Conservation (phyloP, 2,888 invertebrate species). For the Drosophila incognita region DNA sequence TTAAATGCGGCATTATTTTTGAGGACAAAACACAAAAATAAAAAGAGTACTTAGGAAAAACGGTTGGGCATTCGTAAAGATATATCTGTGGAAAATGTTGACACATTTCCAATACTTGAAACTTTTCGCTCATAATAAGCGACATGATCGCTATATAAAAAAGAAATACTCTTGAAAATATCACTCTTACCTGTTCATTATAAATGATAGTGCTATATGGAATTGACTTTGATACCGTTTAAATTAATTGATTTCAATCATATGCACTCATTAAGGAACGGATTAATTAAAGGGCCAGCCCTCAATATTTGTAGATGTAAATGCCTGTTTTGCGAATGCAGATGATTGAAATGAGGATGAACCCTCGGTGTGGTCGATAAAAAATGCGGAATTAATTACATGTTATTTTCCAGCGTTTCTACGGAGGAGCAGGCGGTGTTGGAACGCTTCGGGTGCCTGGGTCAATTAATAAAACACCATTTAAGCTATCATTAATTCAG, state of each 20-base stretch:
- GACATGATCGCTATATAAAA: too few species aligned
- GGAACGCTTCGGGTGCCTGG: slow-evolving; percentile 4
- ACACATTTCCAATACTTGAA: too few species aligned
- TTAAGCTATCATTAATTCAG: slow-evolving; percentile 77
- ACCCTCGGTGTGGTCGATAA: slow-evolving; percentile 15
- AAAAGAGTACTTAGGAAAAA: not conserved
- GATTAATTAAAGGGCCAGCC: slow-evolving; percentile 20
- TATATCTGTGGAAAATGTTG: too few species aligned
- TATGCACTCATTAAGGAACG: not conserved
- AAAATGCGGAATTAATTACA: slow-evolving; percentile 74
- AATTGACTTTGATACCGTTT: not conserved
- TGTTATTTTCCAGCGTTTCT: slow-evolving; percentile 54
- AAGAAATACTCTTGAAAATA: not conserved
- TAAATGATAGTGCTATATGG: not conserved
- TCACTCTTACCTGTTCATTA: not conserved
- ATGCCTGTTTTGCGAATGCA: slow-evolving; percentile 32
- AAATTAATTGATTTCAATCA: slow-evolving; percentile 1
- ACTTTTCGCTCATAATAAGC: too few species aligned
- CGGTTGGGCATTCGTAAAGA: too few species aligned
- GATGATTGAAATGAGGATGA: slow-evolving; percentile 18
- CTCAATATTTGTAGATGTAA: not conserved
- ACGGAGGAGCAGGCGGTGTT: not conserved
- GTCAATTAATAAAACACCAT: slow-evolving; percentile 78
- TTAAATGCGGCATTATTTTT: not conserved
- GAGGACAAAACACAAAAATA: not conserved